Percentiles rank a stretch among this genome's conserved stretches.
These are phyloP conservation scores for Pycnonotus jocosus DNA, from an alignment of 2,113 vertebrate species.

Conservation along the genomic window DNA sequence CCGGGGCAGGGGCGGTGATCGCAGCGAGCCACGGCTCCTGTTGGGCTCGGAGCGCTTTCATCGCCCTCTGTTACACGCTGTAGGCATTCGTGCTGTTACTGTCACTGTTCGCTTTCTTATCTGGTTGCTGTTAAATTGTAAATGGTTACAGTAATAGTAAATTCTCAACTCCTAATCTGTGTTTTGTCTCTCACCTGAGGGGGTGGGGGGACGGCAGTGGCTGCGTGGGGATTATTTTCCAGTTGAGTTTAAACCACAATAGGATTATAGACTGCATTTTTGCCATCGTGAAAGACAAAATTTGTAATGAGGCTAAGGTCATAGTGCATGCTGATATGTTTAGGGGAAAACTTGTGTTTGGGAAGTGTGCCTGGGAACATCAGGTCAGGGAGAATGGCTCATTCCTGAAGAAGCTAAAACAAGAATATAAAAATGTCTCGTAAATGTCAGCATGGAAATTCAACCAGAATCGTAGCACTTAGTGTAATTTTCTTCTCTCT, in stretches of 20 bases:
- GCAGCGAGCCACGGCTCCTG: too few species aligned
- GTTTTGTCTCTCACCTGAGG: neutral
- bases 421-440: neutral
- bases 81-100: neutral
- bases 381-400: neutral
- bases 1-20: too few species aligned
- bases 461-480: neutral
- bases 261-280: neutral
- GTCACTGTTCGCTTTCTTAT: neutral
- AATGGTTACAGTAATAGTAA: neutral
- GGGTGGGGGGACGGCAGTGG: accelerated
- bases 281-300: neutral
- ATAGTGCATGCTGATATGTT: neutral
- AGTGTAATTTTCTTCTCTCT: neutral
- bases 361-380: neutral
- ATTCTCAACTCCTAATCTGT: neutral
- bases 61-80: neutral
- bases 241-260: neutral
- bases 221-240: neutral
- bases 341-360: neutral
- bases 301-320: neutral
- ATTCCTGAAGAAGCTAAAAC: neutral
- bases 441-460: neutral
- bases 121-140: neutral
- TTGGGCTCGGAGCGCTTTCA: neutral